Conservation (phyloP, 2,797 vertebrate species). For the Myripristis murdjan region DNA sequence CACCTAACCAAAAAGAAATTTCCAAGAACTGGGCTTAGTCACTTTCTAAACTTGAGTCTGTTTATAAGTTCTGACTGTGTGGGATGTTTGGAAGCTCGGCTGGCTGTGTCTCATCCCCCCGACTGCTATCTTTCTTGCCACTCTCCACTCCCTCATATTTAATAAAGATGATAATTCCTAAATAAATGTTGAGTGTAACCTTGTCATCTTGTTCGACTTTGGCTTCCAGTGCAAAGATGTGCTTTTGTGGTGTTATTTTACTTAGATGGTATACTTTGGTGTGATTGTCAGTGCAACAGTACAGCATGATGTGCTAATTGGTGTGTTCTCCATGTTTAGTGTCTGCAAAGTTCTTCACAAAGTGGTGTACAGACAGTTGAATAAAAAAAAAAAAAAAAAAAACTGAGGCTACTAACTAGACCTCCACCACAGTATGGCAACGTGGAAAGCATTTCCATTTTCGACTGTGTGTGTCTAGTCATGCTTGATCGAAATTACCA, state of each 20-base stretch:
- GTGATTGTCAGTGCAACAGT: neutral
- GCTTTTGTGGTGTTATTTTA: neutral
- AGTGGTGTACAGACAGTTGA: neutral
- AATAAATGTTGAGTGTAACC: neutral
- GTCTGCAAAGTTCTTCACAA: slow-evolving; percentile 1
- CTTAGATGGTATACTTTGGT: neutral
- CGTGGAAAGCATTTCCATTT: slow-evolving; percentile 8
- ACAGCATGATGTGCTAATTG: slow-evolving; percentile 1
- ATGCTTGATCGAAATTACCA: slow-evolving; percentile 12
- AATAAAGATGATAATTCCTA: neutral
- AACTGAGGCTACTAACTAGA: neutral
- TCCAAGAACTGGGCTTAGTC: neutral
- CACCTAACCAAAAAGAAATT: neutral
- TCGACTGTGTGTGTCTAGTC: neutral
- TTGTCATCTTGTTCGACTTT: slow-evolving; percentile 2
- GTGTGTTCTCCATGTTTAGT: neutral
- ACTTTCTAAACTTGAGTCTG: slow-evolving; percentile 5
- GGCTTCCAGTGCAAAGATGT: neutral
- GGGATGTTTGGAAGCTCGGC: slow-evolving; percentile 14
- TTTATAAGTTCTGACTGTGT: slow-evolving; percentile 14
- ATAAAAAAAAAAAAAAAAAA: slow-evolving; percentile 8
- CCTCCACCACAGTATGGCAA: slow-evolving; percentile 6
- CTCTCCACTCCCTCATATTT: neutral
- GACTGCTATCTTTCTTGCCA: neutral
- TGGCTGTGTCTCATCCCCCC: slow-evolving; percentile 5